Evolutionary conservation across 2,888 invertebrate genomes (phyloP).

Genomic region (Chydorus sphaericus): DNA sequence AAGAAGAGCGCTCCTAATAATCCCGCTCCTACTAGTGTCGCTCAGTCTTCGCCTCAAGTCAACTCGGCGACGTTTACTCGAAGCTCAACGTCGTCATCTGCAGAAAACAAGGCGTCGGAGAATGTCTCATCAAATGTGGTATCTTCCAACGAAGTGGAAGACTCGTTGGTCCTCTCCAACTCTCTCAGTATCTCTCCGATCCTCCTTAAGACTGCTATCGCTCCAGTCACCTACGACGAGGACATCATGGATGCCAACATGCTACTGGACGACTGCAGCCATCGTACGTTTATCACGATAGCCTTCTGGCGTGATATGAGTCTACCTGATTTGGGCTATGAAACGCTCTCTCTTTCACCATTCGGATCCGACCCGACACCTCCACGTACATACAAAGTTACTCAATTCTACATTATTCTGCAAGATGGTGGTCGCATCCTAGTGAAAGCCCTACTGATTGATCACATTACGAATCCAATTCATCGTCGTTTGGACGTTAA

Average conservation of each 20-base stretch:
- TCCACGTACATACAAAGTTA: background rate
- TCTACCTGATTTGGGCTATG: background rate
- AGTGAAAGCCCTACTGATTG: background rate
- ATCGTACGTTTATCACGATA: conserved; percentile 2
- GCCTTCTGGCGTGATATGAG: background rate
- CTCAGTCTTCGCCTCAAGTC: background rate
- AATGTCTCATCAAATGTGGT: background rate
- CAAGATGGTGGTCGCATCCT: background rate
- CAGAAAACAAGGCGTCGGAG: too few relatives aligned
- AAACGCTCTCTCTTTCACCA: background rate
- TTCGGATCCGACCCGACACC: background rate
- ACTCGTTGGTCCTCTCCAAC: background rate
- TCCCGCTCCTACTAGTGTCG: background rate
- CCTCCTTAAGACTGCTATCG: conserved; percentile 7
- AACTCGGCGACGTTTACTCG: too few relatives aligned
- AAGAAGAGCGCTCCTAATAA: background rate
- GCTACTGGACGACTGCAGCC: conserved; percentile 8
- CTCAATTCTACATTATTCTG: background rate
- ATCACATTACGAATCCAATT: conserved; percentile 1
- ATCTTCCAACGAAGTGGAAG: background rate
- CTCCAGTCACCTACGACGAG: background rate
- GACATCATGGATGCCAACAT: background rate
- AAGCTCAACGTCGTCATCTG: background rate
- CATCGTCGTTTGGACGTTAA: too few relatives aligned
- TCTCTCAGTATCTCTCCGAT: background rate